Conservation (phyloP, 2,888 invertebrate species). For the Tubulanus polymorphus region DNA sequence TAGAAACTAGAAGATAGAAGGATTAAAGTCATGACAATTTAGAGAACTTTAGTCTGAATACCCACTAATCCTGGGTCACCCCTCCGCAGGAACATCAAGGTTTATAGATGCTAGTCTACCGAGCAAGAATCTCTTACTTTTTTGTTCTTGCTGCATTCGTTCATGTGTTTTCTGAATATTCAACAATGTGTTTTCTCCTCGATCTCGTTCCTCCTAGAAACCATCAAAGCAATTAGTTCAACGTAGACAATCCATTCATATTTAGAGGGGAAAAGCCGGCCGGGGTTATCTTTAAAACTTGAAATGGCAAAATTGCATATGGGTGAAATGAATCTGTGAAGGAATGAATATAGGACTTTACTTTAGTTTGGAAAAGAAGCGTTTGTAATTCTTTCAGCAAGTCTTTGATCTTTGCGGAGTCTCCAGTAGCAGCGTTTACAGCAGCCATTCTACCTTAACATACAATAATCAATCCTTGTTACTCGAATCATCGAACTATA, state of each 20-base stretch:
- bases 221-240: not conserved
- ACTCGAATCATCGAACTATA: too few species aligned
- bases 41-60: not conserved
- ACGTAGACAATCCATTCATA: constrained; percentile 1
- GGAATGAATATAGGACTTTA: too few species aligned
- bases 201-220: constrained; percentile 64
- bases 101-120: not conserved
- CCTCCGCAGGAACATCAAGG: not conserved
- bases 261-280: not conserved
- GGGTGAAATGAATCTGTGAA: too few species aligned
- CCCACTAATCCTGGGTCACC: not conserved
- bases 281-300: not conserved
- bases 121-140: constrained; percentile 28
- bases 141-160: constrained; percentile 56
- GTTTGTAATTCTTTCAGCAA: constrained; percentile 72
- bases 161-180: constrained; percentile 75
- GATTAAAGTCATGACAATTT: not conserved
- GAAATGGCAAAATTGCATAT: not conserved
- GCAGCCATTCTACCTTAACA: too few species aligned
- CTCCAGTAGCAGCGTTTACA: too few species aligned
- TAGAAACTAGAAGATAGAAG: constrained; percentile 41
- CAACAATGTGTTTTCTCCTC: constrained; percentile 75
- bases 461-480: too few species aligned
- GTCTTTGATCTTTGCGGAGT: constrained; percentile 68
- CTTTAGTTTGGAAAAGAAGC: too few species aligned